A percentile compares a stretch with the other conserved stretches of the same genome.
Evolutionary conservation across 1,140 invertebrate species (phyloP).

Genomic region (Drosophila bipectinata): DNA sequence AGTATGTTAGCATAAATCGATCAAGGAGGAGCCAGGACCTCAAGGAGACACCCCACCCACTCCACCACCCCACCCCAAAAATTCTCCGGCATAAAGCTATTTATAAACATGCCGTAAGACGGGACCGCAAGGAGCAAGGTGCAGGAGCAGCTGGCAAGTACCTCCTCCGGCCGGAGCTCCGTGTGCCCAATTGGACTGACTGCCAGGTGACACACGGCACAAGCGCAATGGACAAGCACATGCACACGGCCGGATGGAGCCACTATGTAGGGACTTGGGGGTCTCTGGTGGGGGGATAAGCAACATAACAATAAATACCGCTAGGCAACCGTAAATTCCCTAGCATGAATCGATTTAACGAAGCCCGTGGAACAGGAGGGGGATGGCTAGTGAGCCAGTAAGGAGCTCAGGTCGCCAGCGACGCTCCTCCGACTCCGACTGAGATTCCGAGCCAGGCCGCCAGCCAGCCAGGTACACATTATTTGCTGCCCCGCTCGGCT

Average conservation of each 20-base stretch:
- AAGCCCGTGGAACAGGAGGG: slow-evolving; percentile 40
- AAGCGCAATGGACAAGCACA: slow-evolving; percentile 52
- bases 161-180: slow-evolving; percentile 30
- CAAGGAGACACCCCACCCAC: slow-evolving; percentile 22
- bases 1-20: slow-evolving; percentile 81
- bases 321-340: slow-evolving; percentile 80
- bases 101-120: slow-evolving; percentile 65
- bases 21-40: slow-evolving; percentile 38
- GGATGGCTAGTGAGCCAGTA: background rate
- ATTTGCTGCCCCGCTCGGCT: slow-evolving; percentile 23
- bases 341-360: slow-evolving; percentile 81
- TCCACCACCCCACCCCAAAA: slow-evolving; percentile 32
- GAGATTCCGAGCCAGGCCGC: slow-evolving; percentile 54
- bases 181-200: slow-evolving; percentile 73
- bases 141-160: slow-evolving; percentile 24
- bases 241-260: slow-evolving; percentile 18
- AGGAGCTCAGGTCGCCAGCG: slow-evolving; percentile 12
- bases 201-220: slow-evolving; percentile 51
- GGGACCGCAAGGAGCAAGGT: slow-evolving; percentile 39
- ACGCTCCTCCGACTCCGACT: slow-evolving; percentile 25
- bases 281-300: slow-evolving; percentile 8
- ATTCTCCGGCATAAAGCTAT: slow-evolving; percentile 55
- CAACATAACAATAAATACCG: slow-evolving; percentile 80
- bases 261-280: slow-evolving; percentile 7
- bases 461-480: slow-evolving; percentile 54